These are phyloP conservation scores for Anarsia innoxiella DNA, from an alignment of 2,888 invertebrate genomes.

Conservation along the genomic window DNA sequence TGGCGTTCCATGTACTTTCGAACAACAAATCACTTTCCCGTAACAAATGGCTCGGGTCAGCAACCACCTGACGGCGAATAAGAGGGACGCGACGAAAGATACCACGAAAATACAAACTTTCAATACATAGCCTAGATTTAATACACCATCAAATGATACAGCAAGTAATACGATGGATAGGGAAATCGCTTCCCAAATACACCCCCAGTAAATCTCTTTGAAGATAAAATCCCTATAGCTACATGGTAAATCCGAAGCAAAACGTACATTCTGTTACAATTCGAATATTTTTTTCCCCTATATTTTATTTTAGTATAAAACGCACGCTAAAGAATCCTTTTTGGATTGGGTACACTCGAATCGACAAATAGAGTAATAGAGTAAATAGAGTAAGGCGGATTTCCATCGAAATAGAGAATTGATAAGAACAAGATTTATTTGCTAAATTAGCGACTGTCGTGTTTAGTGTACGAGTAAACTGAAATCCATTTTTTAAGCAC, in stretches of 20 bases:
- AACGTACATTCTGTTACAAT: conserved; percentile 19
- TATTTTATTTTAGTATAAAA: conserved; percentile 28
- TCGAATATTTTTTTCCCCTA: conserved; percentile 21
- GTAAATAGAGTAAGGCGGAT: background rate
- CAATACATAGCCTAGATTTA: too few relatives aligned
- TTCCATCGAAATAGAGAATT: background rate
- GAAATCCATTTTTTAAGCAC: too few relatives aligned
- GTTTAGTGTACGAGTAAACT: too few relatives aligned
- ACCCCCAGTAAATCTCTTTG: conserved; percentile 6
- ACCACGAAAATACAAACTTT: conserved; percentile 3
- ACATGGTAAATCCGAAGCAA: conserved; percentile 10
- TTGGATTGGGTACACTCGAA: conserved; percentile 25
- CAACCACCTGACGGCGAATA: conserved; percentile 8
- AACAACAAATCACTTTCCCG: conserved; percentile 31
- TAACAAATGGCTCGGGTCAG: conserved; percentile 27
- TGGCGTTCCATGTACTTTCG: conserved; percentile 21
- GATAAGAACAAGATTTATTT: too few relatives aligned
- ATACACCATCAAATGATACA: conserved; percentile 4
- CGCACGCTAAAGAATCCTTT: conserved; percentile 33
- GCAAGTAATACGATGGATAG: conserved; percentile 1
- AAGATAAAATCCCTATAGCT: conserved; percentile 7
- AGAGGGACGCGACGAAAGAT: background rate
- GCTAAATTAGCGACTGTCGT: too few relatives aligned
- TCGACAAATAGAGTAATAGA: too few relatives aligned
- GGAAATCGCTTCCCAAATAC: too few relatives aligned